Percentiles rank a stretch among this genome's conserved stretches.
Conservation (phyloP, 2,888 invertebrate genomes). For the Stenchaetothrips biformis region DNA sequence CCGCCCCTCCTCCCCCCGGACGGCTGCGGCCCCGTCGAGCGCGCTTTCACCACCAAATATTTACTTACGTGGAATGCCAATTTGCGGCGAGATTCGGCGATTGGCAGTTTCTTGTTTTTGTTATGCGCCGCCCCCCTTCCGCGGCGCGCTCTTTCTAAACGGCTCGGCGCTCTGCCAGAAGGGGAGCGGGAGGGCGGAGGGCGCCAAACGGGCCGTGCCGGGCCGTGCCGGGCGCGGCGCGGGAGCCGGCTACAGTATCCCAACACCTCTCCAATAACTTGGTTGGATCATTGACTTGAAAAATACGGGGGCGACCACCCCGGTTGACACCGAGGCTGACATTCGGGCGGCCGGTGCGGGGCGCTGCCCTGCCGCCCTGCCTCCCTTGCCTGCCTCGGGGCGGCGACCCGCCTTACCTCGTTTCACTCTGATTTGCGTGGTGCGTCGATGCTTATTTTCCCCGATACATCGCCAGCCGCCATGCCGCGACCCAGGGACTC, state of each 20-base stretch:
- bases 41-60: neutral
- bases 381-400: neutral
- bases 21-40: too few relatives aligned
- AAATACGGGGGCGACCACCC: slow-evolving; percentile 24
- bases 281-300: slow-evolving; percentile 3
- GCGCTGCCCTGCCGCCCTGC: neutral
- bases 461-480: too few relatives aligned
- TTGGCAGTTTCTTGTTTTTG: slow-evolving; percentile 23
- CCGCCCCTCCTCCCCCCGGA: neutral
- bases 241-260: neutral
- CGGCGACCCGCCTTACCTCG: too few relatives aligned
- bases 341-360: neutral
- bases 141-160: slow-evolving; percentile 1
- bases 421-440: too few relatives aligned
- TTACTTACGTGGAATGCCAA: slow-evolving; percentile 21
- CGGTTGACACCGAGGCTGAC: neutral
- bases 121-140: neutral
- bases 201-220: neutral
- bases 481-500: too few relatives aligned
- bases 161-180: neutral
- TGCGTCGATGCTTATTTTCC: too few relatives aligned
- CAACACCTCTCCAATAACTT: slow-evolving; percentile 18
- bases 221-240: neutral
- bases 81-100: neutral
- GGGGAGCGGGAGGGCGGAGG: neutral